Conservation (phyloP, 2,113 vertebrate species). For the Oncorhynchus nerka region DNA sequence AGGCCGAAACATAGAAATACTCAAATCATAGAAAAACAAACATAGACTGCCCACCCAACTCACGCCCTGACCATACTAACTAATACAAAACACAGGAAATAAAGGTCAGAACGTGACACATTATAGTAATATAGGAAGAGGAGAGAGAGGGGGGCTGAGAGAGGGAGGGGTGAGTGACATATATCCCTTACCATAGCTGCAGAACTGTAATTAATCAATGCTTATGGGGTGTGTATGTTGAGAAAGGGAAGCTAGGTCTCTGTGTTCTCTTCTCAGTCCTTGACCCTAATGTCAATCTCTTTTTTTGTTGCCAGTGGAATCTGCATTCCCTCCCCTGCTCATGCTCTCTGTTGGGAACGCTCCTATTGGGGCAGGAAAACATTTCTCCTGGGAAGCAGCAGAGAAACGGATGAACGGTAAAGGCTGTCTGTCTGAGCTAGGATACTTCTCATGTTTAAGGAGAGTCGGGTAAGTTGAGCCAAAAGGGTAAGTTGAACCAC, state of each 20-base stretch:
- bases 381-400: constrained; percentile 49
- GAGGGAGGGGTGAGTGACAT: too few species aligned
- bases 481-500: too few species aligned
- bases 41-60: too few species aligned
- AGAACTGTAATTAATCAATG: constrained; percentile 54
- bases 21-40: too few species aligned
- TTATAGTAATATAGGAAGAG: neutral
- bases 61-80: too few species aligned
- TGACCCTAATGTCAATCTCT: constrained; percentile 53
- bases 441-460: constrained; percentile 27
- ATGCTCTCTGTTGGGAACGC: constrained; percentile 50
- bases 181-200: constrained; percentile 46
- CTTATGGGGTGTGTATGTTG: constrained; percentile 36
- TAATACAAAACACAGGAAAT: too few species aligned
- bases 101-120: neutral
- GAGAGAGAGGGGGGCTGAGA: too few species aligned
- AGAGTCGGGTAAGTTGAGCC: too few species aligned
- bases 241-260: constrained; percentile 56
- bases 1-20: too few species aligned
- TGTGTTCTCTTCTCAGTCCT: constrained; percentile 54
- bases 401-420: constrained; percentile 51
- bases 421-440: constrained; percentile 31
- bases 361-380: constrained; percentile 61
- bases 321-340: constrained; percentile 40
- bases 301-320: constrained; percentile 23